Base-by-base conservation (phyloP, 1,140 invertebrate species). In the Centruroides vittatus region DNA sequence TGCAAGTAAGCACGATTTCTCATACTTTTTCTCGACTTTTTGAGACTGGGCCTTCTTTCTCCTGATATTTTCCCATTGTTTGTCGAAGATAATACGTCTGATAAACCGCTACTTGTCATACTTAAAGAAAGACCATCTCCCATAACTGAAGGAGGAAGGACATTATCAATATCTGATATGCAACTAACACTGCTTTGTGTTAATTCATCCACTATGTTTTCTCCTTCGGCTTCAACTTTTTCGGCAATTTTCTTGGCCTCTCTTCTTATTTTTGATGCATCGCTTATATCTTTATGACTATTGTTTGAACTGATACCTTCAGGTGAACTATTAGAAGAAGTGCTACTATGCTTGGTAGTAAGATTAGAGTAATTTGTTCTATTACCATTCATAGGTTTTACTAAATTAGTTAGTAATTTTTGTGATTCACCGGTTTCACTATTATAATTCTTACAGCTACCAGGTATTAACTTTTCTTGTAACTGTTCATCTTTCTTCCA, bases 61-160 rank as follows among this genome's bases (percentile, higher is more conserved):
- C 23, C 35, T 53, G 51, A 36, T 5, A 34, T 53, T 53, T 23
- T 53, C 7, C 35, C 23, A 36, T 34, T 23, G 8, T 34, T 53
- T 6, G 51, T 53, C 5, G 23, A 53, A 53, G 61, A 60, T 46
- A 62, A 61, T 7, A 67, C 54, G 55, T 74, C 67, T n/a, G 67
- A 69, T 9, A 67, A 51, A 68, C 46, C 66, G 65, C 57, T 74
- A 66, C 68, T 72, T 47, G 68, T 71, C 65, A 68, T 68, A 55
- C 68, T 69, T 60, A 71, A 55, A 36, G 34, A 73, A 61, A n/a
- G 74, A 72, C 78, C 12, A 76, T 78, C 63, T 23, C 68, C 71
- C 71, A 75, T 74, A 51, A 83, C 80, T 1, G 88, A 89, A 0
- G 88, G 88, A 1, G 88, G 88, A 66, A 83, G 83, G 3, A 88